Base-by-base conservation (phyloP, 2,113 vertebrate genomes). In the Notechis scutatus region DNA sequence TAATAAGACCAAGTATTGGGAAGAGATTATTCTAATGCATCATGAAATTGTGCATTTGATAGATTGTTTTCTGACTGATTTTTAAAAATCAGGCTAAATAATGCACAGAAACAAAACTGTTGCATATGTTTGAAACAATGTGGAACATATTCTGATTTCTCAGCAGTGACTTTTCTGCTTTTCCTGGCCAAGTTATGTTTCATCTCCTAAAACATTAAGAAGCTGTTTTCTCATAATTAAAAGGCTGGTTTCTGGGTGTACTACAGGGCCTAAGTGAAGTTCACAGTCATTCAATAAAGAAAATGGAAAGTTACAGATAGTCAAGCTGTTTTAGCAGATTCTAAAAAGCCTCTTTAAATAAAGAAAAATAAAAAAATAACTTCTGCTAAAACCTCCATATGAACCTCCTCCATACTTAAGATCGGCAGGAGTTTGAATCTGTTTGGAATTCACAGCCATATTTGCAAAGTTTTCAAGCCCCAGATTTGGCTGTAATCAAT, bases 271-370 rank as follows among this genome's bases (percentile, higher is more conserved):
- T 0, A 1, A 88, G 10, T 15, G 92, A 90, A 96, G 81, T 45
- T 26, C 23, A 42, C 0, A 92, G 24, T 74, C 45, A 50, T 94
- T 92, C 59, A 89, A 55, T 18, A 59, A 11, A 92, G 85, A 47
- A 95, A 94, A 74, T 15, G 85, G 85, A 87, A 94, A 94, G 10
- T 85, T 95, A 88, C 85, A 92, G 69, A 88, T 56, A 89, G 92
- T 34, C 52, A 94, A 91, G 26, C 56, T 91, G 85, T 34, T 96
- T 92, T 47, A 91, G 94, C 92, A 11, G 81, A 59, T 92, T 23
- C 56, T 89, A 92, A 94, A 64, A 47, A 92, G 59, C 11, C 74
- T 85, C 15, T 74, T 90, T 90, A 21, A 29, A 81, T 50, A 56
- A 56, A 88, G 5, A 45, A 64, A n/a, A 1, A 1, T 3, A 10